These are phyloP conservation scores for Drosophila pseudoananassae DNA, from an alignment of 1,140 invertebrate genomes.

Conservation along the genomic window DNA sequence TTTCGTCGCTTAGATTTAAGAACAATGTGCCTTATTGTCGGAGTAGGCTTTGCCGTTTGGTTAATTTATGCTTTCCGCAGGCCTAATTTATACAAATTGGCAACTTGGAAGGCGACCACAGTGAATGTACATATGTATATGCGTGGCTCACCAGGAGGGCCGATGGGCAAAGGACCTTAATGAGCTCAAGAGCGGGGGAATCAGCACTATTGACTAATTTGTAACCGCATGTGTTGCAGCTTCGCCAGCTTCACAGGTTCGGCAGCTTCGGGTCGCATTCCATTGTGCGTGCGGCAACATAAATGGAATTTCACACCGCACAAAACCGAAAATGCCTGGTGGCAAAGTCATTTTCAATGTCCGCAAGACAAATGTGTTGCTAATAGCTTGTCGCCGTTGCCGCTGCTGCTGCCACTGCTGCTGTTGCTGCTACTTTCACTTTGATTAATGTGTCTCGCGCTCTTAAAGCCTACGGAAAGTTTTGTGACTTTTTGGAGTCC, in stretches of 20 bases:
- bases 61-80: slow-evolving; percentile 62
- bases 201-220: slow-evolving; percentile 77
- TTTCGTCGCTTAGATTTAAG: slow-evolving; percentile 23
- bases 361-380: slow-evolving; percentile 77
- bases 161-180: slow-evolving; percentile 33
- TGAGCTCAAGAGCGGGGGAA: slow-evolving; percentile 53
- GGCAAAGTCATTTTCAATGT: slow-evolving; percentile 53
- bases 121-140: slow-evolving; percentile 1
- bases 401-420: background rate
- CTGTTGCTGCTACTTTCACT: slow-evolving; percentile 44
- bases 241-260: slow-evolving; percentile 43
- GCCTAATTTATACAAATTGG: slow-evolving; percentile 75
- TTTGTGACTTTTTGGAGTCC: slow-evolving; percentile 65
- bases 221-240: slow-evolving; percentile 73
- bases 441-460: slow-evolving; percentile 68
- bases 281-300: slow-evolving; percentile 49
- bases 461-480: slow-evolving; percentile 62
- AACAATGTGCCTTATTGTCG: slow-evolving; percentile 3
- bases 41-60: slow-evolving; percentile 22
- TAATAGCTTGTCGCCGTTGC: slow-evolving; percentile 77
- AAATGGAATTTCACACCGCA: slow-evolving; percentile 68
- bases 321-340: slow-evolving; percentile 6
- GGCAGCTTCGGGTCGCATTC: slow-evolving; percentile 54
- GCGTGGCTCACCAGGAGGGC: slow-evolving; percentile 4
- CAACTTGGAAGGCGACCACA: slow-evolving; percentile 39